These are phyloP conservation scores for Amiota mariae DNA, from an alignment of 2,888 invertebrate species.

Conservation along the genomic window DNA sequence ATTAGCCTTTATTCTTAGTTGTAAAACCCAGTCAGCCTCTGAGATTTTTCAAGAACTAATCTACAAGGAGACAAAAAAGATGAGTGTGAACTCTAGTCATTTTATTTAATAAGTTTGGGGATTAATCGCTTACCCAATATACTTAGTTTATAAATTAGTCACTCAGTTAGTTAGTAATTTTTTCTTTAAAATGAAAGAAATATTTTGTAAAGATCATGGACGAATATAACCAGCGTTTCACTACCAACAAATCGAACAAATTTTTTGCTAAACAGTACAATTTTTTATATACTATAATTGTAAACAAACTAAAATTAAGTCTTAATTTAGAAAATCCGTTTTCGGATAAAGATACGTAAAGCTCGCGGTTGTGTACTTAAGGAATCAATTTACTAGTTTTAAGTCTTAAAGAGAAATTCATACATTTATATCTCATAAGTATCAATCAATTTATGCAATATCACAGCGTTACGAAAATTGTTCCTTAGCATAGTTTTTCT, in stretches of 20 bases:
- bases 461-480: slow-evolving; percentile 61
- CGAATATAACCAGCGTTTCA: slow-evolving; percentile 63
- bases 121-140: no score
- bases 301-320: slow-evolving; percentile 22
- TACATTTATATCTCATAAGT: slow-evolving; percentile 1
- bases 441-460: slow-evolving; percentile 54
- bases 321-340: slow-evolving; percentile 41
- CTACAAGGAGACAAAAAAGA: slow-evolving; percentile 42
- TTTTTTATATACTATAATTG: slow-evolving; percentile 4
- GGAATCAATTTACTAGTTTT: slow-evolving; percentile 44
- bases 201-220: slow-evolving; percentile 45
- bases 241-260: slow-evolving; percentile 56
- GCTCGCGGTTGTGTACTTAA: slow-evolving; percentile 71
- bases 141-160: no score
- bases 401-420: slow-evolving; percentile 35
- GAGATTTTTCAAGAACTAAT: slow-evolving; percentile 24
- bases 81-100: slow-evolving; percentile 72
- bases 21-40: not conserved
- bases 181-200: no score
- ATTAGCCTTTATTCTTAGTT: not conserved
- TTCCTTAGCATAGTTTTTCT: slow-evolving; percentile 6
- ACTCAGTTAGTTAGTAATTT: no score
- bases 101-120: slow-evolving; percentile 49
- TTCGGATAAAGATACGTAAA: slow-evolving; percentile 30
- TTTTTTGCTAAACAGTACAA: slow-evolving; percentile 60